Evolutionary conservation across 2,797 vertebrate genomes (phyloP).

Genomic region (Staurois parvus): DNA sequence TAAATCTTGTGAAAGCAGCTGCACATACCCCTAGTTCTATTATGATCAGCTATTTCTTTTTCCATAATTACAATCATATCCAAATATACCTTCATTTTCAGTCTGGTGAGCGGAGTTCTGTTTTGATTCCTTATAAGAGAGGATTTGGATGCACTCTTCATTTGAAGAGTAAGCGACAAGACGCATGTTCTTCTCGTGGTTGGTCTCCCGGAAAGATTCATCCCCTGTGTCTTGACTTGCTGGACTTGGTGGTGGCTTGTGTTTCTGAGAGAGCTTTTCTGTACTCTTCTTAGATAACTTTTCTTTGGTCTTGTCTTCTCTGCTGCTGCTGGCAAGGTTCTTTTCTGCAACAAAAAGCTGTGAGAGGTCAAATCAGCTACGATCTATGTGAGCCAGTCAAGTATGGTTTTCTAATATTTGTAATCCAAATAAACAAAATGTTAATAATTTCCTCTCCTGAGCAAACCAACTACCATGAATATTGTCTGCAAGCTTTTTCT

Average conservation of each 20-base stretch:
- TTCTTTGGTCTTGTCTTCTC: constrained; percentile 77
- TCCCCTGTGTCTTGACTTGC: constrained; percentile 74
- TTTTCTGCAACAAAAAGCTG: constrained; percentile 70
- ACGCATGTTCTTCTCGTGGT: constrained; percentile 74
- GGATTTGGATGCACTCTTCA: constrained; percentile 82
- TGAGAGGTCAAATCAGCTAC: constrained; percentile 43
- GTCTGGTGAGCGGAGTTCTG: constrained; percentile 79
- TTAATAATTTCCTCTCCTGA: neutral
- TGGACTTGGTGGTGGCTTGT: constrained; percentile 66
- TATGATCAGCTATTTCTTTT: neutral
- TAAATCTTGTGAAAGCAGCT: no score
- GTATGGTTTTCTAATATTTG: neutral
- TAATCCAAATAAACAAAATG: neutral
- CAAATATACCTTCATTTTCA: constrained; percentile 81
- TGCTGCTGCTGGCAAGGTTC: constrained; percentile 73
- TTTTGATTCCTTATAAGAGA: constrained; percentile 79
- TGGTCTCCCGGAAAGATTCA: constrained; percentile 73
- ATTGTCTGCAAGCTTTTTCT: no score
- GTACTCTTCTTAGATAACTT: constrained; percentile 60
- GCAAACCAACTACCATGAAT: neutral
- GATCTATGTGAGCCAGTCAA: neutral
- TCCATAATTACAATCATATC: constrained; percentile 57
- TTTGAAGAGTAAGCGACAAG: constrained; percentile 76
- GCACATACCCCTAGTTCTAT: neutral
- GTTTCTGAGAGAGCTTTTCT: constrained; percentile 65